Evolutionary conservation across 2,113 vertebrate genomes (phyloP), one percentile per base, ranked within the genome.

Genomic region (Syngnathoides biaculeatus): DNA sequence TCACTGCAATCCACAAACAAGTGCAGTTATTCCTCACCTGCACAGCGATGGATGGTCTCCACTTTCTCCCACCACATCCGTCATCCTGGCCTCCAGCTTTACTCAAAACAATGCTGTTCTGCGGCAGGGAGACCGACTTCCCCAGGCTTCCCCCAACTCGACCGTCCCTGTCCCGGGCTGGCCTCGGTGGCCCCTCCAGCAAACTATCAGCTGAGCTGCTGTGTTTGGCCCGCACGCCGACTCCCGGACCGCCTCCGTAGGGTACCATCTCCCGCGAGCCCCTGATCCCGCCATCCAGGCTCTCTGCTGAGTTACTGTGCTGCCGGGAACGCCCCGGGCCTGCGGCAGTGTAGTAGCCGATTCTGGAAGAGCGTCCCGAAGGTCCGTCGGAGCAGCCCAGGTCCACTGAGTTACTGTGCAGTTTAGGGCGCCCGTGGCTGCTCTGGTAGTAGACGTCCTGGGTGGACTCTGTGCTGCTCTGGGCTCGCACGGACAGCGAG

Each of bases 401-500:
- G 83, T 98, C 96, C 1, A 95, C 92, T 0, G 96, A 98, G 89
- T 95, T 96, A 90, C 96, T 97, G 86, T 95, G 96, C 65, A 75
- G 92, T 83, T 93, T 94, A 84, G 93, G 85, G 78, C 91, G 92
- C 24, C 91, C 89, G 0, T 88, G 72, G 79, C 89, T 93, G 90
- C 40, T 89, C 71, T 92, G 91, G 82, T 95, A 89, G 93, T 96
- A 99, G 74, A 92, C 93, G 64, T 99, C 96, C 11, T 97, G 97
- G 78, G 95, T 94, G 66, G 97, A 99, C 86, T 99, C 96, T 0
- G 95, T 98, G 92, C 96, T 98, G 93, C 97, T 98, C 92, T 99
- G 97, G 43, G 96, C 94, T 35, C 96, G 95, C 86, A 99, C 93
- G 0, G 96, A 96, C 79, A 98, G 95, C 69, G 95, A 94, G 80